Percentiles rank a stretch among this genome's conserved stretches.
Evolutionary conservation across 2,797 vertebrate genomes (phyloP).

Genomic region (Macroramphosus scolopax): DNA sequence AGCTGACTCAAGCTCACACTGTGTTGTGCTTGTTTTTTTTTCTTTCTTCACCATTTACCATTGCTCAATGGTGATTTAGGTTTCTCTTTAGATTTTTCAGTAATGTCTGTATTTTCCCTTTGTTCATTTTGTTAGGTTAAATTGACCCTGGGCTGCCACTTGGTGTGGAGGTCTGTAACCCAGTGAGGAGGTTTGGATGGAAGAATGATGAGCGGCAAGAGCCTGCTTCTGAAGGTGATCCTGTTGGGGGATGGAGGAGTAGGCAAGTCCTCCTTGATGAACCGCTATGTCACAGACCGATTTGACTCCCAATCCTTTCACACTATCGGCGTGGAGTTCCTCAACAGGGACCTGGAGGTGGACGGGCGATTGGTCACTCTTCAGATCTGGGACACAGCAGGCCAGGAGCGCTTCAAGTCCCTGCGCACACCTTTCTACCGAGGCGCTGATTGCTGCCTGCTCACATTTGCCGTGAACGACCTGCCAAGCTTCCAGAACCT

Average conservation of each 20-base stretch:
- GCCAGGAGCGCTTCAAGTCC: slow-evolving; percentile 97
- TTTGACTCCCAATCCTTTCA: slow-evolving; percentile 98
- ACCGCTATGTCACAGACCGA: slow-evolving; percentile 96
- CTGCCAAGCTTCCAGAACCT: slow-evolving; percentile 97
- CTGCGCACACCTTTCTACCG: slow-evolving; percentile 95
- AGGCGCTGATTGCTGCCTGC: slow-evolving; percentile 95
- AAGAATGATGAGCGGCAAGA: slow-evolving; percentile 91
- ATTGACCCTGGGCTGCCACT: slow-evolving; percentile 51
- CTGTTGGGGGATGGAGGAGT: slow-evolving; percentile 96
- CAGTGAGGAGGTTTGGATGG: slow-evolving; percentile 49
- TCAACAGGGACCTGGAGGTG: slow-evolving; percentile 95
- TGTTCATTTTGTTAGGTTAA: slow-evolving; percentile 52
- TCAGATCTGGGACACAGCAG: slow-evolving; percentile 98
- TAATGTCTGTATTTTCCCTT: background rate
- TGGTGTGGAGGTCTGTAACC: slow-evolving; percentile 42
- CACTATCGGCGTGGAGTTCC: slow-evolving; percentile 97
- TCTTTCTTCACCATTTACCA: background rate
- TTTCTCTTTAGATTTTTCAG: background rate
- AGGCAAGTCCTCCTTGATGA: slow-evolving; percentile 97
- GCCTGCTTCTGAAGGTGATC: slow-evolving; percentile 94
- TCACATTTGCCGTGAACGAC: slow-evolving; percentile 95
- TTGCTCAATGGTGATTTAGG: background rate
- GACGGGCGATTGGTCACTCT: slow-evolving; percentile 94
- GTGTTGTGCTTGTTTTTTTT: background rate
- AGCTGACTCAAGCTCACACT: too few relatives aligned